These are phyloP conservation scores for Ascidia mentula DNA, from an alignment of 23 tunicate species.

Conservation along the genomic window DNA sequence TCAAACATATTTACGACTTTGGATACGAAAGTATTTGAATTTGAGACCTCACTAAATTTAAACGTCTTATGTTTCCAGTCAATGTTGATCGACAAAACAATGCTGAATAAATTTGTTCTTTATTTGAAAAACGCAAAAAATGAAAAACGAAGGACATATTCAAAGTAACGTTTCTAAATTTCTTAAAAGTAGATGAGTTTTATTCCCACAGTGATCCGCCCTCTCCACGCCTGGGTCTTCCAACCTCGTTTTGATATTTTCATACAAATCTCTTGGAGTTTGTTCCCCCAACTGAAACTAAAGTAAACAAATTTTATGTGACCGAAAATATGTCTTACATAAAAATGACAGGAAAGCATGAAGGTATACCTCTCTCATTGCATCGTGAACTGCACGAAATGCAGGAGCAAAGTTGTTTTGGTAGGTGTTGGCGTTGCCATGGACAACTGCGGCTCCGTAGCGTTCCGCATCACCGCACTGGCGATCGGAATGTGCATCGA, in stretches of 20 bases:
- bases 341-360: too few species aligned
- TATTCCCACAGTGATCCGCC: slow-evolving; percentile 81
- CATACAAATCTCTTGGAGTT: too few species aligned
- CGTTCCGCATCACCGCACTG: slow-evolving; percentile 75
- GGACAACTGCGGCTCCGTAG: slow-evolving; percentile 79
- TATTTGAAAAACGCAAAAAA: neutral
- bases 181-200: slow-evolving; percentile 51
- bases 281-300: slow-evolving; percentile 88
- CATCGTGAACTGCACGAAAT: slow-evolving; percentile 67
- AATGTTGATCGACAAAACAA: too few species aligned
- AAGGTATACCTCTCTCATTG: slow-evolving; percentile 45
- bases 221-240: slow-evolving; percentile 36
- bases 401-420: slow-evolving; percentile 94
- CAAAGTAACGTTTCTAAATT: slow-evolving; percentile 12
- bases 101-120: too few species aligned
- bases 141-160: neutral
- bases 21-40: too few species aligned
- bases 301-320: neutral
- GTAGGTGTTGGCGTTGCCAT: slow-evolving; percentile 97
- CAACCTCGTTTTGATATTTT: slow-evolving; percentile 35
- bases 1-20: too few species aligned
- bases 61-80: too few species aligned
- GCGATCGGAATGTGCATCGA: slow-evolving; percentile 70
- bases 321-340: too few species aligned
- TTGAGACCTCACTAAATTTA: too few species aligned